Percentiles rank a stretch among this genome's conserved stretches.
phyloP scores from a whole-genome alignment of 2,797 vertebrate genomes.

The Bradypodion ventrale region DNA sequence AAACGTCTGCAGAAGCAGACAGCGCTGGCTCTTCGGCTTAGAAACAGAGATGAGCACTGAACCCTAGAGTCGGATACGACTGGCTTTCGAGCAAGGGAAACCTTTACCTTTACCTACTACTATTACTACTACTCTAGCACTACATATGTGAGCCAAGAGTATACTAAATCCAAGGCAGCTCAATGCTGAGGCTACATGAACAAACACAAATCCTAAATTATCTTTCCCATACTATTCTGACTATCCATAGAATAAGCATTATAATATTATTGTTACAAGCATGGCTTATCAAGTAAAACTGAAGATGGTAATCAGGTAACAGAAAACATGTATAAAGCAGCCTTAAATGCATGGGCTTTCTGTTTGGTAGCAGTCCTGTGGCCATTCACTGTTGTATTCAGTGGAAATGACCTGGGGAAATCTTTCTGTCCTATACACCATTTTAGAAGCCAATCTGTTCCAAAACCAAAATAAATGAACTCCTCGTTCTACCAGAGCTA shows the following conservation, averaged over 20 bases:
- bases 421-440: too few relatives aligned
- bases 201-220: not conserved
- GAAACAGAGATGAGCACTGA: too few relatives aligned
- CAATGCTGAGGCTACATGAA: not conserved
- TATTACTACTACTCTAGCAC: too few relatives aligned
- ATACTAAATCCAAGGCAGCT: not conserved
- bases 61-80: too few relatives aligned
- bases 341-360: not conserved
- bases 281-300: not conserved
- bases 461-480: not conserved
- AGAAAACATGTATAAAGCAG: too few relatives aligned
- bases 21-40: too few relatives aligned
- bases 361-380: not conserved
- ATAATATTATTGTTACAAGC: not conserved
- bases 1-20: too few relatives aligned
- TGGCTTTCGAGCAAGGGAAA: too few relatives aligned
- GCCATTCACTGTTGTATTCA: not conserved
- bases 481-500: not conserved
- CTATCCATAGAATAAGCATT: too few relatives aligned
- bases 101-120: too few relatives aligned
- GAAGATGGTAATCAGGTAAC: not conserved
- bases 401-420: not conserved
- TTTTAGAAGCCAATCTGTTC: not conserved
- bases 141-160: slow-evolving; percentile 8
- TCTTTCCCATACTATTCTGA: not conserved